phyloP scores from a whole-genome alignment of 2,888 invertebrate genomes.

The Formica aserva region DNA sequence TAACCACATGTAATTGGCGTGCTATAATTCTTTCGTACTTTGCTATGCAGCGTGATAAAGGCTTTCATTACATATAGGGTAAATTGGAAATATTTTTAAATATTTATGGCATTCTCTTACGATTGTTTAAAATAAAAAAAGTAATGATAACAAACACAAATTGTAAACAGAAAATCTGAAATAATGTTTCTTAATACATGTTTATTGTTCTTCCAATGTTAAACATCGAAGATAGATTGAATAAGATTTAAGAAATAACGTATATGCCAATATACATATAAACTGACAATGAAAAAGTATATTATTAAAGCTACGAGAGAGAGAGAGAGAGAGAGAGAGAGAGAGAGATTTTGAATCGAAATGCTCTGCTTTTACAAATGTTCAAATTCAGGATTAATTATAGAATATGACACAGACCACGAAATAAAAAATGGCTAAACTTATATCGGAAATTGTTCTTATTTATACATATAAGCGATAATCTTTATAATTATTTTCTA shows the following conservation, averaged over 20 bases:
- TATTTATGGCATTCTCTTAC: neutral
- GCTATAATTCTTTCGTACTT: constrained; percentile 14
- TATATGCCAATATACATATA: neutral
- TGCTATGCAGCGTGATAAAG: neutral
- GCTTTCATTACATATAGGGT: neutral
- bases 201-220: neutral
- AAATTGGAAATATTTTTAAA: neutral
- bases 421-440: neutral
- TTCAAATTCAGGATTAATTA: constrained; percentile 7
- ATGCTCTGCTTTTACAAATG: neutral
- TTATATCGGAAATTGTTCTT: neutral
- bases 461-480: neutral
- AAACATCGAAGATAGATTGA: neutral
- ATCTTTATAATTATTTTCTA: neutral
- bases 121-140: neutral
- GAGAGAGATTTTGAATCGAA: neutral
- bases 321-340: too few species aligned
- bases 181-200: neutral
- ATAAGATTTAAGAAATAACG: neutral
- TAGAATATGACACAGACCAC: neutral
- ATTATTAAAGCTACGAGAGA: neutral
- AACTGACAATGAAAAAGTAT: neutral
- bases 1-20: neutral
- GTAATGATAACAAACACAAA: neutral
- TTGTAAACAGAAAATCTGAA: neutral